Percentiles rank a stretch among this genome's conserved stretches.
Conservation (phyloP, 2,888 invertebrate species). For the Caenorhabditis angaria region DNA sequence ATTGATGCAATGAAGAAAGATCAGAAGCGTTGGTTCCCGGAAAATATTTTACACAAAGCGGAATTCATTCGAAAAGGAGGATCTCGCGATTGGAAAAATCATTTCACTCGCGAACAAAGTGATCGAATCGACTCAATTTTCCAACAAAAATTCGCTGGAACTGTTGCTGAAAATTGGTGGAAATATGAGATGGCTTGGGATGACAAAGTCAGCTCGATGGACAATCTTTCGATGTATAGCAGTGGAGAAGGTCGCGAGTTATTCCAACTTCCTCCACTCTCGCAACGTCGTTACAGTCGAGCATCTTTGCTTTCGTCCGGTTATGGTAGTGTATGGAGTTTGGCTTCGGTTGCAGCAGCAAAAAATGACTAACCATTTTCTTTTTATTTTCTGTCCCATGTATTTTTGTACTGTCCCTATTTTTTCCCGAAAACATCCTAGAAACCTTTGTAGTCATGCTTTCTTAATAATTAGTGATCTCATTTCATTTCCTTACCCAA, state of each 20-base stretch:
- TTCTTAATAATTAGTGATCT: no score
- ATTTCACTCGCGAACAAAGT: slow-evolving; percentile 66
- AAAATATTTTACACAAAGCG: slow-evolving; percentile 55
- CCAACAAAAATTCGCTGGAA: slow-evolving; percentile 43
- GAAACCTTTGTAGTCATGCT: no score
- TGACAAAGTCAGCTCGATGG: slow-evolving; percentile 38
- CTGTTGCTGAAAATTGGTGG: slow-evolving; percentile 53
- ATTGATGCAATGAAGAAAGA: slow-evolving; percentile 70
- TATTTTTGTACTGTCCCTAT: no score
- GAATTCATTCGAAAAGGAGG: slow-evolving; percentile 71
- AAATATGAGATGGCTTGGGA: slow-evolving; percentile 68
- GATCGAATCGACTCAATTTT: slow-evolving; percentile 61
- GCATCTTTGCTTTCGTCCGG: slow-evolving; percentile 49
- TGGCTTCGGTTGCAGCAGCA: slow-evolving; percentile 26
- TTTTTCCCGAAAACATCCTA: no score
- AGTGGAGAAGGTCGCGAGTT: slow-evolving; percentile 31
- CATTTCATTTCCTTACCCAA: no score
- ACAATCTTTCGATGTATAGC: slow-evolving; percentile 25
- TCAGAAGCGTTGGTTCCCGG: slow-evolving; percentile 69
- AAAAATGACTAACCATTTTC: no score
- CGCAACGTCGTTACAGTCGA: slow-evolving; percentile 37
- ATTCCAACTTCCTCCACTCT: slow-evolving; percentile 31
- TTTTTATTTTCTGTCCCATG: no score
- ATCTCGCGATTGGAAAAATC: slow-evolving; percentile 70
- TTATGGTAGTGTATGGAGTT: slow-evolving; percentile 55